Percentiles rank a stretch among this genome's conserved stretches.
phyloP scores from a whole-genome alignment of 2,113 vertebrate species.

The Hypomesus transpacificus region DNA sequence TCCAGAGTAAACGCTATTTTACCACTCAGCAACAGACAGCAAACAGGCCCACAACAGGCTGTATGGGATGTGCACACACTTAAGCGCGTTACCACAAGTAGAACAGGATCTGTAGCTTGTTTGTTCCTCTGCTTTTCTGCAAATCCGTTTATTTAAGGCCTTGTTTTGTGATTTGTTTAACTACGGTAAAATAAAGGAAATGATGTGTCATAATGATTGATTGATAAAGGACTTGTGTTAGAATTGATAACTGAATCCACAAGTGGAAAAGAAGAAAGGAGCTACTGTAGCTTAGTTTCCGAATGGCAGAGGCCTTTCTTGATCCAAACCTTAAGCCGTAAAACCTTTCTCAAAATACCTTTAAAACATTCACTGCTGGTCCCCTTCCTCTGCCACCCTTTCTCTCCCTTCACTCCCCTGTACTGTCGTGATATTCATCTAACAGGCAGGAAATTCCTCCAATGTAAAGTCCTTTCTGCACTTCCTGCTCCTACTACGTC shows the following conservation, averaged over 20 bases:
- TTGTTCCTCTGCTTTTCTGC: slow-evolving; percentile 33
- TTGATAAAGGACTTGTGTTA: neutral
- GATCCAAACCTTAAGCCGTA: slow-evolving; percentile 25
- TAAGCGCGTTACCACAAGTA: slow-evolving; percentile 25
- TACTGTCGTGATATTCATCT: slow-evolving; percentile 59
- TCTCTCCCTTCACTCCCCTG: slow-evolving; percentile 16
- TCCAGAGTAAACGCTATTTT: slow-evolving; percentile 50
- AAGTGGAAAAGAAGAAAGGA: slow-evolving; percentile 17
- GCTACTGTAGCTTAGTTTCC: slow-evolving; percentile 17
- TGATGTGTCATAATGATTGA: slow-evolving; percentile 12
- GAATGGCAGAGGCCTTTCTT: slow-evolving; percentile 18
- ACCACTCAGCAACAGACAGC: slow-evolving; percentile 43
- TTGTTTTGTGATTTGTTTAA: slow-evolving; percentile 21
- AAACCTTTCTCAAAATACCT: slow-evolving; percentile 27
- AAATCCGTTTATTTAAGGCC: slow-evolving; percentile 11
- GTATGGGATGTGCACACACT: slow-evolving; percentile 27
- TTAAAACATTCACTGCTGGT: slow-evolving; percentile 16
- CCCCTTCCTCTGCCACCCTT: neutral
- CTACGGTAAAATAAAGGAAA: slow-evolving; percentile 18
- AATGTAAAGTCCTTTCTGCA: slow-evolving; percentile 55
- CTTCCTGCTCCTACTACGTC: slow-evolving; percentile 58
- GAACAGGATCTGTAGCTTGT: slow-evolving; percentile 22
- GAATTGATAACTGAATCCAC: neutral
- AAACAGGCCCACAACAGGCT: slow-evolving; percentile 46
- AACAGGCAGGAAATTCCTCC: slow-evolving; percentile 68